phyloP scores from a whole-genome alignment of 1,140 invertebrate species.

The Apis cerana region DNA sequence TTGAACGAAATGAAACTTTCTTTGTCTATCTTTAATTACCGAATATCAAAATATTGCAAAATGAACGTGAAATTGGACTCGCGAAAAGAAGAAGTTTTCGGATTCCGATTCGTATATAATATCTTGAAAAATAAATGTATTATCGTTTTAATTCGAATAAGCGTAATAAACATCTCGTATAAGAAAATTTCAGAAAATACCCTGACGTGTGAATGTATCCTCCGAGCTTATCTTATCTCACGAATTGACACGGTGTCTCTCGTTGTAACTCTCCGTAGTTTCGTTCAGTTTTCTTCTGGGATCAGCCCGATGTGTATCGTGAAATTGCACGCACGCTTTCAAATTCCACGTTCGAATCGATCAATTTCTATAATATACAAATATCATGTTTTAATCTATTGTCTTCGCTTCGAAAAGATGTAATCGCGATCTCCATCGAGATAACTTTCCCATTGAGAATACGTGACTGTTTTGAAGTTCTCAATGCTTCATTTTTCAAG shows the following conservation, averaged over 20 bases:
- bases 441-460: neutral
- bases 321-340: neutral
- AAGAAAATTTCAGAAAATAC: constrained; percentile 27
- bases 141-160: no score
- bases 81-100: no score
- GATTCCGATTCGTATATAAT: no score
- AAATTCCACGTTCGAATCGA: neutral
- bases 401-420: no score
- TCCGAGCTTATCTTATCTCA: constrained; percentile 42
- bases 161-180: no score
- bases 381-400: accelerated
- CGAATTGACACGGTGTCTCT: constrained; percentile 41
- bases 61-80: no score
- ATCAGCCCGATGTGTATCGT: neutral
- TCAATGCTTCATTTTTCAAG: neutral
- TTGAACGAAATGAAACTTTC: neutral
- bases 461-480: neutral
- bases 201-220: constrained; percentile 15
- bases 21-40: no score
- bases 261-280: constrained; percentile 18
- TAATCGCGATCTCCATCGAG: neutral
- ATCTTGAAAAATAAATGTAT: no score
- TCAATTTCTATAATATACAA: neutral
- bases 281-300: constrained; percentile 30
- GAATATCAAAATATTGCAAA: neutral